Conservation (phyloP, 2,888 invertebrate species). For the Stegana nigrithorax region DNA sequence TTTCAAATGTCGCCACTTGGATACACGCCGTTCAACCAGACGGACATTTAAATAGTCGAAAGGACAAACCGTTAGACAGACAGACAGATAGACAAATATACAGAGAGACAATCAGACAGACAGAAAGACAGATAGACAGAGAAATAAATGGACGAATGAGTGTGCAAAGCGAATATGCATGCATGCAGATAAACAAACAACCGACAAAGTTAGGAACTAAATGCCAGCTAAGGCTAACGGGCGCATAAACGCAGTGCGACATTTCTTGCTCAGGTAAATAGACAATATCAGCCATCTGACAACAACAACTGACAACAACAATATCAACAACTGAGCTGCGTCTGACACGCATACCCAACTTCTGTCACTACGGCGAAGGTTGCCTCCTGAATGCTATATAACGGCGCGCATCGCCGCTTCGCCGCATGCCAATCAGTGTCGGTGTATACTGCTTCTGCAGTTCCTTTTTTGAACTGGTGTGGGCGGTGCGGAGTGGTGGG, state of each 20-base stretch:
- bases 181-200: not conserved
- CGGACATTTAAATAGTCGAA: no score
- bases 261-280: not conserved
- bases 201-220: not conserved
- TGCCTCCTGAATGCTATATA: not conserved
- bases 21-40: not conserved
- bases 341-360: slow-evolving; percentile 3
- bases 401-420: not conserved
- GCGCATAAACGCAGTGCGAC: not conserved
- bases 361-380: not conserved
- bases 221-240: not conserved
- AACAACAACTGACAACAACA: slow-evolving; percentile 15
- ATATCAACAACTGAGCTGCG: no score
- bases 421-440: not conserved
- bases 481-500: not conserved
- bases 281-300: not conserved
- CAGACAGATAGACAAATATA: not conserved
- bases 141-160: no score
- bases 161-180: slow-evolving; percentile 8
- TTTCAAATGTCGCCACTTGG: not conserved
- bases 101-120: slow-evolving; percentile 1
- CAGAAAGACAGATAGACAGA: not conserved
- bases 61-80: not conserved
- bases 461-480: not conserved
- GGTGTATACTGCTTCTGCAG: not conserved